A percentile compares a stretch with the other conserved stretches of the same genome.
Conservation (phyloP, 2,888 invertebrate genomes). For the Troides aeacus region DNA sequence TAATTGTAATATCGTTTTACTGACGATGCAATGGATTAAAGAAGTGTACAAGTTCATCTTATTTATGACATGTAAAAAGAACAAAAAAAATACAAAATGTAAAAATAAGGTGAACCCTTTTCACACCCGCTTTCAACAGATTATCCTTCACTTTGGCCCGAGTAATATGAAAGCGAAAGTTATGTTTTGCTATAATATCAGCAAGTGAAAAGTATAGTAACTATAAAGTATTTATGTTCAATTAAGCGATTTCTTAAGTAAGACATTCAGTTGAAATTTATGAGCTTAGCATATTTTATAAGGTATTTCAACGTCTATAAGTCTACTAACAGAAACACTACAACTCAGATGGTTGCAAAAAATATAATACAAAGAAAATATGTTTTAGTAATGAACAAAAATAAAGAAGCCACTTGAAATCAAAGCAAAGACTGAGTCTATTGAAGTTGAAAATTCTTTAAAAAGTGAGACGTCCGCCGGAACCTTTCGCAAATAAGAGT, state of each 20-base stretch:
- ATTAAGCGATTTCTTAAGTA: too few relatives aligned
- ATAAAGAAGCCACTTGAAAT: not conserved
- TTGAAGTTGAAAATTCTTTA: slow-evolving; percentile 17
- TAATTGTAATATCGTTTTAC: too few relatives aligned
- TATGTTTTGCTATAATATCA: not conserved
- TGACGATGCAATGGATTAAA: not conserved
- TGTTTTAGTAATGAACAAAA: not conserved
- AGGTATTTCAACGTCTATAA: too few relatives aligned
- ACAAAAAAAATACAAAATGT: not conserved
- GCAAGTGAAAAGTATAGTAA: not conserved
- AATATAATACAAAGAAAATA: not conserved
- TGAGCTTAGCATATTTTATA: too few relatives aligned
- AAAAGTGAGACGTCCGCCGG: slow-evolving; percentile 8
- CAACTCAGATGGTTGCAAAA: too few relatives aligned
- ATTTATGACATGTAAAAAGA: not conserved
- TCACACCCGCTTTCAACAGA: not conserved
- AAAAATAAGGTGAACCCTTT: not conserved
- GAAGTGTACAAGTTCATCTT: not conserved
- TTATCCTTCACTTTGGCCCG: not conserved
- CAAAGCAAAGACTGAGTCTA: slow-evolving; percentile 3
- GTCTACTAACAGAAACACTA: too few relatives aligned
- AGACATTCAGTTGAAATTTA: too few relatives aligned
- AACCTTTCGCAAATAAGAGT: slow-evolving; percentile 17
- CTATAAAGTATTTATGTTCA: not conserved
- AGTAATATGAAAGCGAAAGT: not conserved